These are phyloP conservation scores for Glareola pratincola DNA, from an alignment of 2,113 vertebrate species.

Conservation along the genomic window DNA sequence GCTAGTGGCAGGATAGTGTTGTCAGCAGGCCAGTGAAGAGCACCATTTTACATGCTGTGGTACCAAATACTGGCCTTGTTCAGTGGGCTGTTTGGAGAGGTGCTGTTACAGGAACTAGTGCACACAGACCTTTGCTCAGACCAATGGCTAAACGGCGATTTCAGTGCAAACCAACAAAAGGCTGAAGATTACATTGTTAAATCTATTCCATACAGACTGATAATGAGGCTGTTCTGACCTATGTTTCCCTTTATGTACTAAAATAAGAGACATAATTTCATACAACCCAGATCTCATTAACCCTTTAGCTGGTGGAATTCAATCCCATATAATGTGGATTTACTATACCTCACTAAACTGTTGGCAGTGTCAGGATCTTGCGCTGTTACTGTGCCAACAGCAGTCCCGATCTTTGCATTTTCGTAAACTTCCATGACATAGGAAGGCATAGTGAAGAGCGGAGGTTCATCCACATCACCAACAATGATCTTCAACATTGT, in stretches of 20 bases:
- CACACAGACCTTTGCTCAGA: not conserved
- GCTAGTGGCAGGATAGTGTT: not conserved
- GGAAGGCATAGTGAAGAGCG: constrained; percentile 88
- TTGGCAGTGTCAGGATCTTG: constrained; percentile 91
- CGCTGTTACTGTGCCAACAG: constrained; percentile 89
- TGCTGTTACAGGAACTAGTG: not conserved
- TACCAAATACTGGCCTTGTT: not conserved
- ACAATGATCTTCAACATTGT: constrained; percentile 91
- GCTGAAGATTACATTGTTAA: not conserved
- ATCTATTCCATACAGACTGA: not conserved
- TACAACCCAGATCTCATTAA: not conserved
- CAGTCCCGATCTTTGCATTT: constrained; percentile 84
- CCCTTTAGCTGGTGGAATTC: not conserved
- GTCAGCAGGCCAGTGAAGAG: not conserved
- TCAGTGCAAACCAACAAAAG: not conserved
- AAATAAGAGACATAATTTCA: not conserved
- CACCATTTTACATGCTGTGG: not conserved
- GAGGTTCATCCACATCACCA: constrained; percentile 93
- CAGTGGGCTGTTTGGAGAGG: not conserved
- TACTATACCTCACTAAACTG: constrained; percentile 86
- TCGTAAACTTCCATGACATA: constrained; percentile 96
- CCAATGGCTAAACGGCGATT: not conserved
- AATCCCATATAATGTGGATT: not conserved
- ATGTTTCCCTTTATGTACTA: not conserved
- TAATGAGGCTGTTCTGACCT: not conserved